Conservation (phyloP, 1,140 invertebrate genomes). For the Muscidifurax raptorellus region DNA sequence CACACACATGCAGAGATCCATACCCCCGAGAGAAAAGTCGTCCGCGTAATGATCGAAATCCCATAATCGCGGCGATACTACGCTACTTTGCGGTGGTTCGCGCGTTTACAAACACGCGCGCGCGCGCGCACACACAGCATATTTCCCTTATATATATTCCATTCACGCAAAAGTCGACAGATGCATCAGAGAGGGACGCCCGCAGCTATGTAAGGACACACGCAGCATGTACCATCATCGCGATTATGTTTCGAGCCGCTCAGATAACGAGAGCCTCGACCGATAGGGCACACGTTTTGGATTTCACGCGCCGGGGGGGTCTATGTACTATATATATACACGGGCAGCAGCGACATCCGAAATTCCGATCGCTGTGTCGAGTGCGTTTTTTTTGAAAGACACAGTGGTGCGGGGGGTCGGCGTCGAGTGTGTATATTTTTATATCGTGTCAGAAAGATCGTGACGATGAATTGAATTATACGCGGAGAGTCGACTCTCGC, state of each 20-base stretch:
- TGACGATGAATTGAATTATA: not conserved
- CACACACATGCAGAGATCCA: too few species aligned
- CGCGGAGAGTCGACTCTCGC: not conserved
- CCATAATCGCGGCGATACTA: not conserved
- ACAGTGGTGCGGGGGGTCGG: too few species aligned
- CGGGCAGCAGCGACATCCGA: not conserved
- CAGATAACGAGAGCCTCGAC: constrained; percentile 4
- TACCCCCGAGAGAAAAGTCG: not conserved
- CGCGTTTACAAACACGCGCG: not conserved
- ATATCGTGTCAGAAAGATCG: not conserved
- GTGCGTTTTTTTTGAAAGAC: too few species aligned
- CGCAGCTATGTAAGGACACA: not conserved
- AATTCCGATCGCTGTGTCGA: not conserved
- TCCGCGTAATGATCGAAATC: not conserved
- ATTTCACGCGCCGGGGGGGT: constrained; percentile 1
- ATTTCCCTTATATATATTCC: not conserved
- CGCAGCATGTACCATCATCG: not conserved
- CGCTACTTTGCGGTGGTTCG: not conserved
- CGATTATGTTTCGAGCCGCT: constrained; percentile 18
- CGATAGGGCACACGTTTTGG: constrained; percentile 17
- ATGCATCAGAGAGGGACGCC: not conserved
- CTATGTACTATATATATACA: not conserved
- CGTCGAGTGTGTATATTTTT: not conserved
- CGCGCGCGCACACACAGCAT: too few species aligned
- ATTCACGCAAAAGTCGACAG: constrained; percentile 6